Conservation (phyloP, 1,140 invertebrate genomes). For the Phocides pigmalion region DNA sequence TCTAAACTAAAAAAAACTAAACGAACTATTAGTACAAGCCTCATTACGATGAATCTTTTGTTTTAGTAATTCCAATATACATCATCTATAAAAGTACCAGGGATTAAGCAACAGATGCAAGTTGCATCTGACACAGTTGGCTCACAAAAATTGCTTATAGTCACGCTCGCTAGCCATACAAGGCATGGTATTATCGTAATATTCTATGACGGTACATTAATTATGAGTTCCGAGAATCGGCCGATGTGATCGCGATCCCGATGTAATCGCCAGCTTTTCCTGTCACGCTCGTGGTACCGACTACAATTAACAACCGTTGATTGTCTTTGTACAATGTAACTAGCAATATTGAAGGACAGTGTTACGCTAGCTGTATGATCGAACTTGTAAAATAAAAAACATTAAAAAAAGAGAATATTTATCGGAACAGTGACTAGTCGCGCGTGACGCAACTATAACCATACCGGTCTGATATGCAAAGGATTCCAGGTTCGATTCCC, state of each 20-base stretch:
- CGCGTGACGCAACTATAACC: too few species aligned
- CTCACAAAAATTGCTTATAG: constrained; percentile 15
- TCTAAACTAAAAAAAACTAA: too few species aligned
- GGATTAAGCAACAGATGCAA: not conserved
- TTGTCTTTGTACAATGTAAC: constrained; percentile 20
- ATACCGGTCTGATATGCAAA: too few species aligned
- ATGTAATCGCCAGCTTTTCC: constrained; percentile 55
- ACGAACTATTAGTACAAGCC: too few species aligned
- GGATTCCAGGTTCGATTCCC: too few species aligned
- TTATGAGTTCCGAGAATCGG: constrained; percentile 53
- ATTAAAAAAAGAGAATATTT: too few species aligned
- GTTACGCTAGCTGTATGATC: not conserved
- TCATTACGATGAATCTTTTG: too few species aligned
- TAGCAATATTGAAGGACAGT: constrained; percentile 1
- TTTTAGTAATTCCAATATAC: not conserved
- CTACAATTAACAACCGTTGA: constrained; percentile 45
- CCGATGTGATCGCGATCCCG: constrained; percentile 44
- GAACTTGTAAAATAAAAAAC: too few species aligned
- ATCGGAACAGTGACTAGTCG: too few species aligned
- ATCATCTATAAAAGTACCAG: not conserved
- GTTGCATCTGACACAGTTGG: constrained; percentile 1
- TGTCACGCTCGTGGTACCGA: constrained; percentile 53
- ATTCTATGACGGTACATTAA: constrained; percentile 47
- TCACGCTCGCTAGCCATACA: constrained; percentile 21
- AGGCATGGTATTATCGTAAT: constrained; percentile 13